Conservation (phyloP, 92 coral and sea anemone species). For the Virgularia gustaviana region DNA sequence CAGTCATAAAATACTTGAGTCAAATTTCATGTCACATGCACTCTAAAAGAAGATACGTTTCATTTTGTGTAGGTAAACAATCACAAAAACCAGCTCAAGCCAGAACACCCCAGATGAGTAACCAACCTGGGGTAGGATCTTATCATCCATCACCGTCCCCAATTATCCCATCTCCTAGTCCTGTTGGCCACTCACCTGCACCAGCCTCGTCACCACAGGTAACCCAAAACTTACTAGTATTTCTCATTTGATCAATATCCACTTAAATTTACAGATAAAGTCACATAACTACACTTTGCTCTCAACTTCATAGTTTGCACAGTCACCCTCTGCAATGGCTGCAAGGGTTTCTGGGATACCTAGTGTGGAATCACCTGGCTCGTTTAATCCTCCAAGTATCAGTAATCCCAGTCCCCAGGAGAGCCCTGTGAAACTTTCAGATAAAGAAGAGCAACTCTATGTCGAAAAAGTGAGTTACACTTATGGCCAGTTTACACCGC, state of each 20-base stretch:
- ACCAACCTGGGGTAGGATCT: neutral
- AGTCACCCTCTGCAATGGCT: slow-evolving; percentile 11
- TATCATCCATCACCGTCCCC: slow-evolving; percentile 59
- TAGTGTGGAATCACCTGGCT: slow-evolving; percentile 31
- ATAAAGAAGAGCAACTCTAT: slow-evolving; percentile 37
- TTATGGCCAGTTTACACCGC: too few species aligned
- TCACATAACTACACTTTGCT: too few species aligned
- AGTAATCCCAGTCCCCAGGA: slow-evolving; percentile 25
- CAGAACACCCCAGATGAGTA: slow-evolving; percentile 16
- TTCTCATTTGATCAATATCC: too few species aligned
- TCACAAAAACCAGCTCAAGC: slow-evolving; percentile 7
- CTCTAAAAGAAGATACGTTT: neutral
- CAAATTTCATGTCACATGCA: too few species aligned
- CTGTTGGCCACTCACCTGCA: slow-evolving; percentile 72
- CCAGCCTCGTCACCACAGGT: slow-evolving; percentile 74
- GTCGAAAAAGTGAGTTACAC: slow-evolving; percentile 24
- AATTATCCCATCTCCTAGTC: slow-evolving; percentile 63
- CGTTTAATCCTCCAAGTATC: slow-evolving; percentile 43
- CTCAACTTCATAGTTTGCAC: neutral
- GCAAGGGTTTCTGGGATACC: slow-evolving; percentile 25
- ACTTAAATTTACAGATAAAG: too few species aligned
- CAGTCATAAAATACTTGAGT: too few species aligned
- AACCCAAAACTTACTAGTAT: slow-evolving; percentile 18
- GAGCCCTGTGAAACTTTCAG: slow-evolving; percentile 24
- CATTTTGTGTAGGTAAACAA: slow-evolving; percentile 21